These are phyloP conservation scores for Drosophila micromelanica DNA, from an alignment of 1,140 invertebrate species.

Conservation along the genomic window DNA sequence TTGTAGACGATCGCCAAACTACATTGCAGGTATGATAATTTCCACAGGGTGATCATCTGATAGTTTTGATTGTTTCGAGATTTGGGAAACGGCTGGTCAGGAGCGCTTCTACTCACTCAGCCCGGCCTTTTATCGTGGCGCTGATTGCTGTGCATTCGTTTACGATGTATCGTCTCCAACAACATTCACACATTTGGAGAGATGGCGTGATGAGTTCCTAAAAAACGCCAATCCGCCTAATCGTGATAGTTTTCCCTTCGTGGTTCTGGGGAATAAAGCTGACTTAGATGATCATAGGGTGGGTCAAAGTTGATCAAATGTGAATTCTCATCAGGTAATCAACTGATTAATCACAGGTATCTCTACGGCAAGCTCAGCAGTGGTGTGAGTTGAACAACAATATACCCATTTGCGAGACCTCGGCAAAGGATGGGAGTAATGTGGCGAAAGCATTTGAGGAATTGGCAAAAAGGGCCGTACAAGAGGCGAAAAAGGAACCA, in stretches of 20 bases:
- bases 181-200: conserved; percentile 98
- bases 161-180: conserved; percentile 99
- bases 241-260: conserved; percentile 99
- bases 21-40: conserved; percentile 95
- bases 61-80: conserved; percentile 86
- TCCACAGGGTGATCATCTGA: background rate
- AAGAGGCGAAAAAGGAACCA: conserved; percentile 88
- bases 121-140: conserved; percentile 99
- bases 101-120: conserved; percentile 99
- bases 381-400: conserved; percentile 99
- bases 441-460: conserved; percentile 99
- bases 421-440: conserved; percentile 98
- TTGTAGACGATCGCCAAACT: conserved; percentile 98
- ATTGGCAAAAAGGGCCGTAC: conserved; percentile 97
- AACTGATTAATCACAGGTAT: conserved; percentile 87
- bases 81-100: conserved; percentile 99
- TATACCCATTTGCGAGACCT: conserved; percentile 86
- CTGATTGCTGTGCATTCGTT: conserved; percentile 98
- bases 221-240: conserved; percentile 98
- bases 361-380: conserved; percentile 96
- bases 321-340: conserved; percentile 5
- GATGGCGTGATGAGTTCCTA: conserved; percentile 99
- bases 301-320: conserved; percentile 56
- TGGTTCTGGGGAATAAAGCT: conserved; percentile 99
- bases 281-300: conserved; percentile 98